phyloP scores from a whole-genome alignment of 2,888 invertebrate genomes.

The Dione juno region DNA sequence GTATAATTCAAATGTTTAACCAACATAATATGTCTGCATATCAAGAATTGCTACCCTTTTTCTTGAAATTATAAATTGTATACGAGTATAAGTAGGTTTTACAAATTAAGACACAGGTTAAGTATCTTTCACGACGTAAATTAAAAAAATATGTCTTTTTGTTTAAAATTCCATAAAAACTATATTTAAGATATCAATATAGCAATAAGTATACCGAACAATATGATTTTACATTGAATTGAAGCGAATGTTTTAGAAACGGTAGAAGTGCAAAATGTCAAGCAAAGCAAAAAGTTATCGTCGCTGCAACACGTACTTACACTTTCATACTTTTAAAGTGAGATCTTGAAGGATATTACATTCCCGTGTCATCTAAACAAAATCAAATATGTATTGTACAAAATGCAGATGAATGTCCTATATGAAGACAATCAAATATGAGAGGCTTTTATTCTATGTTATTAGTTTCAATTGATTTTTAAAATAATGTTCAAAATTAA shows the following conservation, averaged over 20 bases:
- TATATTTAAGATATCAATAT: constrained; percentile 1
- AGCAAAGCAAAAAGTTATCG: constrained; percentile 19
- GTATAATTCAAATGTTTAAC: too few relatives aligned
- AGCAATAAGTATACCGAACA: constrained; percentile 10
- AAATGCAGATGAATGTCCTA: neutral
- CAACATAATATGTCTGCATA: too few relatives aligned
- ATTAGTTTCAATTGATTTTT: too few relatives aligned
- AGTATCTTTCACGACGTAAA: too few relatives aligned
- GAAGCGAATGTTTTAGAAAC: constrained; percentile 21
- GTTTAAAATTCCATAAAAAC: neutral
- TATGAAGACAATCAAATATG: neutral
- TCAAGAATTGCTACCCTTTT: too few relatives aligned
- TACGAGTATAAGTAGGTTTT: too few relatives aligned
- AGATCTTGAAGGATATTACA: constrained; percentile 12
- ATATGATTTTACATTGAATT: constrained; percentile 14
- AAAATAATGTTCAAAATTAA: too few relatives aligned
- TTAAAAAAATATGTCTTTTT: too few relatives aligned
- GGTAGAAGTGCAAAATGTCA: constrained; percentile 9
- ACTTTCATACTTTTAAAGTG: constrained; percentile 19
- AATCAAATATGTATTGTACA: neutral
- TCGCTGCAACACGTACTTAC: constrained; percentile 16
- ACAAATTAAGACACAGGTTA: too few relatives aligned
- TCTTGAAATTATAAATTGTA: too few relatives aligned
- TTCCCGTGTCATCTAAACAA: constrained; percentile 9
- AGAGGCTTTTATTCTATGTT: neutral